Percentiles rank a stretch among this genome's conserved stretches.
Evolutionary conservation across 2,113 vertebrate species (phyloP).

Genomic region (Spea bombifrons): DNA sequence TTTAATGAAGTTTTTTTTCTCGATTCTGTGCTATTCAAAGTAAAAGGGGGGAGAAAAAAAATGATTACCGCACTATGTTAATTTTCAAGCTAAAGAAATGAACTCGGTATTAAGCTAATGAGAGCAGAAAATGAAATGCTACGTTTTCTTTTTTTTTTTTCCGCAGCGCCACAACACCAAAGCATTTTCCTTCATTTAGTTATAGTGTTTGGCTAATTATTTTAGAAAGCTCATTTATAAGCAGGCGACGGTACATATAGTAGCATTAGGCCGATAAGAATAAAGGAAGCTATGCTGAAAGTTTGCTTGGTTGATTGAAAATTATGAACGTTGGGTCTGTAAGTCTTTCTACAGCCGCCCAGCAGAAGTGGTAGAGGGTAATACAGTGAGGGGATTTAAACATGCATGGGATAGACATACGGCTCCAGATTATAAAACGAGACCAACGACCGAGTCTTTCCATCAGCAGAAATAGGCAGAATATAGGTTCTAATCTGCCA

Average conservation of each 20-base stretch:
- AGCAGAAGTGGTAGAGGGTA: too few species aligned
- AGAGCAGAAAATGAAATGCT: neutral
- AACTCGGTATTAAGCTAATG: neutral
- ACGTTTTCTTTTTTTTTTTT: neutral
- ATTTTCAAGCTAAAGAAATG: neutral
- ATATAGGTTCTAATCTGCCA: too few species aligned
- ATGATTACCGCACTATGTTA: neutral
- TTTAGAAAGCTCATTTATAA: constrained; percentile 2
- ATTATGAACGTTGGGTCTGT: too few species aligned
- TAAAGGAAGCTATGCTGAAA: neutral
- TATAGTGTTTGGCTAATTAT: neutral
- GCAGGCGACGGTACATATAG: neutral
- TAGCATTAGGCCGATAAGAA: neutral
- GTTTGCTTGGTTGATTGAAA: neutral
- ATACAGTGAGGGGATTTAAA: too few species aligned
- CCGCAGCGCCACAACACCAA: neutral
- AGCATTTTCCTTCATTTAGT: constrained; percentile 5
- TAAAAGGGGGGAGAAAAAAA: neutral
- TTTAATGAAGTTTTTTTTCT: neutral
- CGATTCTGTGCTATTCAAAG: neutral
- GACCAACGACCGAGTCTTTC: too few species aligned
- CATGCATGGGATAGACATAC: too few species aligned
- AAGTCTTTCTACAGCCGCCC: too few species aligned
- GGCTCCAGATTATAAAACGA: too few species aligned
- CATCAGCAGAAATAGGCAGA: too few species aligned